Percentiles rank a stretch among this genome's conserved stretches.
Conservation (phyloP, 2,113 vertebrate species). For the Hirundichthys speculiger region DNA sequence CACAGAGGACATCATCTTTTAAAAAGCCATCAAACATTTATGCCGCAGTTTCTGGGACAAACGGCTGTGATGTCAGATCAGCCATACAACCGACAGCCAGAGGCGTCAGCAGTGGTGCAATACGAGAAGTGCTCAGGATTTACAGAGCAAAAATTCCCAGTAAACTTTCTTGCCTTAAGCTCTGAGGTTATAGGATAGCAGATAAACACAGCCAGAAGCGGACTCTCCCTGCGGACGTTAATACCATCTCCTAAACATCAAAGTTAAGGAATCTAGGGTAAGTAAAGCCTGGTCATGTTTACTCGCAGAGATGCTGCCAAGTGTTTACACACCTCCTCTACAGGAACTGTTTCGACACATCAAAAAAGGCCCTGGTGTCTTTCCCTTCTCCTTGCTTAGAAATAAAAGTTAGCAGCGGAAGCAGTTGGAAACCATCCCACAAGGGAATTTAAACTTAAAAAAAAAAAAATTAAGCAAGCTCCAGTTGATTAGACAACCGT, state of each 20-base stretch:
- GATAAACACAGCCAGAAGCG: conserved; percentile 22
- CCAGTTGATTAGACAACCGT: conserved; percentile 43
- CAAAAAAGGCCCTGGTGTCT: conserved; percentile 57
- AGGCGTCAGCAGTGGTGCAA: not conserved
- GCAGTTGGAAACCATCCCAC: conserved; percentile 34
- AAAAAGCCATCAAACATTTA: conserved; percentile 39
- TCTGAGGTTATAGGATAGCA: conserved; percentile 40
- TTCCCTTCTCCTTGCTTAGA: conserved; percentile 67
- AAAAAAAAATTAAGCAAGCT: conserved; percentile 67
- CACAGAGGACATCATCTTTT: conserved; percentile 19
- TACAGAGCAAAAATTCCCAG: not conserved
- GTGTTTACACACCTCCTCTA: conserved; percentile 64
- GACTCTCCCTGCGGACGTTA: conserved; percentile 40
- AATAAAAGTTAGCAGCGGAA: conserved; percentile 57
- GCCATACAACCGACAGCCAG: too few species aligned
- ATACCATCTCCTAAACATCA: conserved; percentile 62
- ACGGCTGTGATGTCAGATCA: conserved; percentile 9
- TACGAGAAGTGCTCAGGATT: not conserved
- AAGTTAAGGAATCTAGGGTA: conserved; percentile 63
- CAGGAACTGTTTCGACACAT: conserved; percentile 62
- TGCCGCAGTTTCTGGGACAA: conserved; percentile 4
- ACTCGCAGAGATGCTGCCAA: conserved; percentile 48
- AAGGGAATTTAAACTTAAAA: conserved; percentile 36
- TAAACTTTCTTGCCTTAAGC: conserved; percentile 15
- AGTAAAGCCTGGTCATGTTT: conserved; percentile 59